These are phyloP conservation scores for Cataglyphis hispanica DNA, from an alignment of 1,140 invertebrate genomes.

Conservation along the genomic window DNA sequence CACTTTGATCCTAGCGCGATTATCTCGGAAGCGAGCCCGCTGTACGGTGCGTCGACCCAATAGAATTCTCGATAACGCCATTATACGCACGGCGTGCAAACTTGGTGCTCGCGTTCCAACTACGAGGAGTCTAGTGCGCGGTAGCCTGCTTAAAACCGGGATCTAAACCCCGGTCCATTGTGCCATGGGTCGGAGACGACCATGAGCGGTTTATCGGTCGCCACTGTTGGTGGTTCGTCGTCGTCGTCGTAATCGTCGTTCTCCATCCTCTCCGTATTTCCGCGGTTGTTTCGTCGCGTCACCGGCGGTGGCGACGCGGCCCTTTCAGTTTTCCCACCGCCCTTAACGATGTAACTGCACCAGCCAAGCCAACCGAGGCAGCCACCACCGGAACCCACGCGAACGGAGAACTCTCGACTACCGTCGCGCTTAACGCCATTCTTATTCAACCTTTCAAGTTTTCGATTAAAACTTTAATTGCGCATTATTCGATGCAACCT, in stretches of 20 bases:
- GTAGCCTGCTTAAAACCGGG: conserved; percentile 24
- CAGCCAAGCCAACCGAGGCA: not conserved
- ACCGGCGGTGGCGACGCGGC: not conserved
- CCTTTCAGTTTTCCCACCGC: conserved; percentile 50
- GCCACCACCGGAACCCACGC: not conserved
- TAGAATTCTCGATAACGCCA: conserved; percentile 63
- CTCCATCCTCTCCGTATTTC: conserved; percentile 30
- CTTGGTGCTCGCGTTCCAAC: conserved; percentile 38
- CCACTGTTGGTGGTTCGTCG: not conserved
- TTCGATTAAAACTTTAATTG: conserved; percentile 76
- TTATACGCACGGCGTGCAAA: conserved; percentile 64
- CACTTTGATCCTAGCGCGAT: conserved; percentile 59
- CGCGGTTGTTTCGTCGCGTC: conserved; percentile 36
- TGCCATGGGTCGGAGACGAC: not conserved
- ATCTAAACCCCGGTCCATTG: conserved; percentile 44
- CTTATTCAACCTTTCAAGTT: conserved; percentile 56
- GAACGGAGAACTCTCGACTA: not conserved
- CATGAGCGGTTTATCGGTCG: conserved; percentile 49
- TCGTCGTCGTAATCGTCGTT: not conserved
- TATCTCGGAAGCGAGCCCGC: conserved; percentile 57
- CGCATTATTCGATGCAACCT: conserved; percentile 69
- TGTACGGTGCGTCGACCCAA: conserved; percentile 61
- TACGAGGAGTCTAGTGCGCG: conserved; percentile 33
- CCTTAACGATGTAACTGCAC: conserved; percentile 65
- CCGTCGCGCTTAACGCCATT: conserved; percentile 41